Evolutionary conservation across 2,797 vertebrate genomes (phyloP).

Genomic region (Mus caroli): DNA sequence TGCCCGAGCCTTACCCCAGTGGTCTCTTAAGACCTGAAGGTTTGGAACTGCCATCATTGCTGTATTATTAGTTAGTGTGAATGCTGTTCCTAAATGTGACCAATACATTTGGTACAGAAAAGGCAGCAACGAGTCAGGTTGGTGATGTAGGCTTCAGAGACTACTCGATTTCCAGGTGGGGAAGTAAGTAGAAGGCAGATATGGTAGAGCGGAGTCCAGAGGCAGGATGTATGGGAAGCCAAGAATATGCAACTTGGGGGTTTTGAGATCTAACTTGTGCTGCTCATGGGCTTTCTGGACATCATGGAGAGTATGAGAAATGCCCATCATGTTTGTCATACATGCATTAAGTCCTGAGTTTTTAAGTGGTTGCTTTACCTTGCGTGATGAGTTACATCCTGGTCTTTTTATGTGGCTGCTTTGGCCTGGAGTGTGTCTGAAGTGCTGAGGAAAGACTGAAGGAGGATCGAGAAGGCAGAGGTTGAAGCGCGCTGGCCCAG

Average conservation of each 20-base stretch:
- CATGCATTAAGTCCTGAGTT: background rate
- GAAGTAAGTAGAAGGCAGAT: background rate
- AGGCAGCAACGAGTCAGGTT: background rate
- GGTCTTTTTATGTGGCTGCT: background rate
- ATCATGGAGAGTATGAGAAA: background rate
- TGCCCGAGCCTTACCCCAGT: background rate
- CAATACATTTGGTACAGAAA: background rate
- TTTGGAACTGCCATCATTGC: background rate
- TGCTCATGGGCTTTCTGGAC: background rate
- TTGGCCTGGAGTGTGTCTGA: background rate
- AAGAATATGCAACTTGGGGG: accelerated
- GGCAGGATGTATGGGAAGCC: background rate
- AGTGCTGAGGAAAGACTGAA: background rate
- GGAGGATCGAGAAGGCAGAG: background rate
- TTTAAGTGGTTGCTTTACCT: background rate
- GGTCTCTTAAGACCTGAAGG: background rate
- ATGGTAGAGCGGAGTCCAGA: accelerated
- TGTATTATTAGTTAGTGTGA: background rate
- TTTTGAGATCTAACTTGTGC: background rate
- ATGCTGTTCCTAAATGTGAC: background rate
- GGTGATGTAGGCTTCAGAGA: background rate
- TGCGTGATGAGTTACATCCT: background rate
- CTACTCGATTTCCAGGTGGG: background rate
- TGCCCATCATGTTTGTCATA: background rate
- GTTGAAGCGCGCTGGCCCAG: too few species aligned